These are phyloP conservation scores for Lepeophtheirus salmonis DNA, from an alignment of 1,140 invertebrate species.

Conservation along the genomic window DNA sequence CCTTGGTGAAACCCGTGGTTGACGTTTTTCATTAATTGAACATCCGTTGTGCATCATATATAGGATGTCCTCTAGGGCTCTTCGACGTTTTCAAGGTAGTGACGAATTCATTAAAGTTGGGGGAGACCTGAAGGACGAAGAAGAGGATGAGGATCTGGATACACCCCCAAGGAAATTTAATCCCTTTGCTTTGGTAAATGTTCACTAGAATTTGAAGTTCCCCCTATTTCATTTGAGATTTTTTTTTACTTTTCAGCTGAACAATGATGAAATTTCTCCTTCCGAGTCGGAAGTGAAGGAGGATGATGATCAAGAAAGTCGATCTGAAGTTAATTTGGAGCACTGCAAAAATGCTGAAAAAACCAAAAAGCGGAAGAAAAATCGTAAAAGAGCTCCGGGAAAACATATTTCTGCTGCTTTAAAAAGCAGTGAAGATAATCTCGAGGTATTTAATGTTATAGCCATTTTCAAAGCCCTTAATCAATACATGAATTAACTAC, in stretches of 20 bases:
- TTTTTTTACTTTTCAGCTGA: background rate
- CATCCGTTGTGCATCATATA: background rate
- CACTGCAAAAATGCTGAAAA: constrained; percentile 26
- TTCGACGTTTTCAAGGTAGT: background rate
- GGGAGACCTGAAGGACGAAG: background rate
- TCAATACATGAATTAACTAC: constrained; percentile 6
- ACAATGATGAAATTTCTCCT: constrained; percentile 28
- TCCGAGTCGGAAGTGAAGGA: constrained; percentile 46
- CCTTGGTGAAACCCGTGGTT: too few relatives aligned
- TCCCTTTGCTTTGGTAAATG: constrained; percentile 4
- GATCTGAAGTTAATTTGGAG: constrained; percentile 28
- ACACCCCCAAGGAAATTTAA: background rate
- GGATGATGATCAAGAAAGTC: constrained; percentile 42
- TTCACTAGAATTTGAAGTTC: background rate
- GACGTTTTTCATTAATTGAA: too few relatives aligned
- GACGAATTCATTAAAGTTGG: background rate
- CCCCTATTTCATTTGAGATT: background rate
- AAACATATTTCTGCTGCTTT: constrained; percentile 19
- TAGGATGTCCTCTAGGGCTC: background rate
- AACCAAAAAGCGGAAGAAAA: constrained; percentile 44
- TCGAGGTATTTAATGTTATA: constrained; percentile 29
- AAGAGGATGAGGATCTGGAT: background rate
- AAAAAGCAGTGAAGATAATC: constrained; percentile 38
- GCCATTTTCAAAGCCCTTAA: too few relatives aligned
- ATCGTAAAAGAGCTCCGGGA: constrained; percentile 27